Conservation (phyloP, 2,888 invertebrate species). For the Cheilosia variabilis region DNA sequence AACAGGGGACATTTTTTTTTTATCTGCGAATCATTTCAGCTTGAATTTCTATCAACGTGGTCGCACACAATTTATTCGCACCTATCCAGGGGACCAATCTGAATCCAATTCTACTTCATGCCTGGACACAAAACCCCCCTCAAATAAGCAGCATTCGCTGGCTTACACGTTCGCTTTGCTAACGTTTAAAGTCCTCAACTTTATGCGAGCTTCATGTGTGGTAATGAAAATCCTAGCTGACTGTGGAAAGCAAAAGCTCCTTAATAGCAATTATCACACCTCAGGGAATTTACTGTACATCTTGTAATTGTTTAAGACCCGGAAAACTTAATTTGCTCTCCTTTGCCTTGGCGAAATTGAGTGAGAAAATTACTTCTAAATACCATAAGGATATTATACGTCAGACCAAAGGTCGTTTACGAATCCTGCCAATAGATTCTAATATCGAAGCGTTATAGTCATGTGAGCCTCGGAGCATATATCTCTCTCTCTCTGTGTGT, state of each 20-base stretch:
- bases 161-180: no score
- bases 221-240: conserved; percentile 17
- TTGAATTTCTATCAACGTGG: no score
- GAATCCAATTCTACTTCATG: no score
- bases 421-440: conserved; percentile 72
- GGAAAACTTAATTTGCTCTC: conserved; percentile 67
- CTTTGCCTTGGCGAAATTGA: conserved; percentile 48
- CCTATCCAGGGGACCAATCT: no score
- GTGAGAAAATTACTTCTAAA: conserved; percentile 70
- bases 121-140: no score
- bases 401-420: conserved; percentile 63
- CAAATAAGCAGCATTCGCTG: no score
- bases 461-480: not conserved
- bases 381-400: conserved; percentile 66
- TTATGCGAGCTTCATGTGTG: not conserved
- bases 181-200: conserved; percentile 16
- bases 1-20: no score
- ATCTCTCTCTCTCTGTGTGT: not conserved
- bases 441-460: conserved; percentile 67
- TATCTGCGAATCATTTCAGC: no score
- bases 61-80: no score
- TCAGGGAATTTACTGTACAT: conserved; percentile 66
- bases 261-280: conserved; percentile 71
- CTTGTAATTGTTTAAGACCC: conserved; percentile 72
- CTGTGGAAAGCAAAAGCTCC: conserved; percentile 30